phyloP scores from a whole-genome alignment of 2,113 vertebrate species.

The Gobiocypris rarus region DNA sequence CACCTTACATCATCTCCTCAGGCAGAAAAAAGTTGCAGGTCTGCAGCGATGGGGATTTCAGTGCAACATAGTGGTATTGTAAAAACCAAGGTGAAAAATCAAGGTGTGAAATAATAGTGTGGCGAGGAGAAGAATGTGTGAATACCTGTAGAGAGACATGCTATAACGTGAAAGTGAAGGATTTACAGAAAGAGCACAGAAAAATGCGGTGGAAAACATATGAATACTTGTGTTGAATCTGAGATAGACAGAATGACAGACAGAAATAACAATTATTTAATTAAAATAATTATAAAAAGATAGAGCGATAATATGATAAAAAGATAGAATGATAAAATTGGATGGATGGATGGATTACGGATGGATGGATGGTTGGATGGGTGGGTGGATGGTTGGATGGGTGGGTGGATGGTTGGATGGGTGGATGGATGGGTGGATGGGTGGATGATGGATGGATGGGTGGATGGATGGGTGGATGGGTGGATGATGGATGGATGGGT shows the following conservation, averaged over 20 bases:
- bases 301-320: no score
- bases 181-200: background rate
- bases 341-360: no score
- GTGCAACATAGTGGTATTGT: background rate
- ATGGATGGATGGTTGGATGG: no score
- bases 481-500: no score
- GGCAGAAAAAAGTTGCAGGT: conserved; percentile 27
- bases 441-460: no score
- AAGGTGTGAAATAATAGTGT: background rate
- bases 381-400: no score
- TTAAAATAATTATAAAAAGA: no score
- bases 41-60: background rate
- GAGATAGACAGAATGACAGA: background rate
- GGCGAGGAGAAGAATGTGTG: background rate
- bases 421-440: no score
- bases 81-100: background rate
- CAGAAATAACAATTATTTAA: no score
- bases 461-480: no score
- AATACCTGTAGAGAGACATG: background rate
- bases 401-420: no score
- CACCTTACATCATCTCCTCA: conserved; percentile 43
- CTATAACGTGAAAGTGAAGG: background rate
- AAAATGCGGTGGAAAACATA: background rate
- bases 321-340: no score
- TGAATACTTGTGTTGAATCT: background rate